Conservation (phyloP, 2,888 invertebrate genomes). For the Coelogynopora nodosa region DNA sequence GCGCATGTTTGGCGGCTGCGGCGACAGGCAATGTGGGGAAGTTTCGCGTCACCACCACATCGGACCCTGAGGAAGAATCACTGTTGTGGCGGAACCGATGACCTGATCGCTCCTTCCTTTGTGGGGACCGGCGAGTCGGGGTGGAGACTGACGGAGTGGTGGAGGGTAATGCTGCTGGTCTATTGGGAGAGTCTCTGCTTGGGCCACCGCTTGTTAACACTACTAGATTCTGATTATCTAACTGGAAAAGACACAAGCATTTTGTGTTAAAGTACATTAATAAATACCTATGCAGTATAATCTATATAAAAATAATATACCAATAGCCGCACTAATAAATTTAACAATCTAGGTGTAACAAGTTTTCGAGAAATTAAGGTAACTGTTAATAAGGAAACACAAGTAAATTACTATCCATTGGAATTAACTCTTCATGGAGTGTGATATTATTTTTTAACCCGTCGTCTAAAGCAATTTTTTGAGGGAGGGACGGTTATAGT, state of each 20-base stretch:
- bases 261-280: not conserved
- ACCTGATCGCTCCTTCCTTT: not conserved
- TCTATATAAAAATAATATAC: too few relatives aligned
- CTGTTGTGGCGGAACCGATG: not conserved
- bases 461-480: too few relatives aligned
- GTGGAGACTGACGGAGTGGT: too few relatives aligned
- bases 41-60: not conserved
- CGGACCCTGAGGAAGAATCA: not conserved
- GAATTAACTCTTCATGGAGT: too few relatives aligned
- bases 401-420: too few relatives aligned
- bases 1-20: not conserved
- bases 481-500: too few relatives aligned
- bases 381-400: too few relatives aligned
- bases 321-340: too few relatives aligned
- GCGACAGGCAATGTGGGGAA: not conserved
- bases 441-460: too few relatives aligned
- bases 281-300: too few relatives aligned
- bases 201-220: not conserved
- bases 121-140: not conserved
- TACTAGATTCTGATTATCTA: not conserved
- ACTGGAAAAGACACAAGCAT: not conserved
- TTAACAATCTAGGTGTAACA: too few relatives aligned
- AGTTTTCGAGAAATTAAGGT: too few relatives aligned
- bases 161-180: not conserved
- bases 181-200: not conserved